Evolutionary conservation across 2,888 invertebrate genomes (phyloP).

Genomic region (Marasmarcha lunaedactyla): DNA sequence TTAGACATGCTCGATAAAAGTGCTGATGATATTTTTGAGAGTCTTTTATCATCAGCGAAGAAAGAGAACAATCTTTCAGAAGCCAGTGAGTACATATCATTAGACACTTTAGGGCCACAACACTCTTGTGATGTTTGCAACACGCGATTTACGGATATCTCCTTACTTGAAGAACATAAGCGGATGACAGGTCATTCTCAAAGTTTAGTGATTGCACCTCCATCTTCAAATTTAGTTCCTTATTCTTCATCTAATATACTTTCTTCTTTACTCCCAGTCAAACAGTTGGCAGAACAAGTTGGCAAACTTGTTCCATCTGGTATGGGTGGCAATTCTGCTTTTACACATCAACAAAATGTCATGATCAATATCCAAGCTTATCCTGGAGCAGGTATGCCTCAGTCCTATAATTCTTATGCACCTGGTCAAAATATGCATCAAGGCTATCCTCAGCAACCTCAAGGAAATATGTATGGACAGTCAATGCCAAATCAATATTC

Average conservation of each 20-base stretch:
- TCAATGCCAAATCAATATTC: conserved; percentile 40
- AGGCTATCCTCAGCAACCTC: conserved; percentile 33
- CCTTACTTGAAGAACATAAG: conserved; percentile 65
- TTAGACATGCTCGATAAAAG: conserved; percentile 54
- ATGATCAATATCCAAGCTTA: conserved; percentile 75
- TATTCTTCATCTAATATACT: conserved; percentile 42
- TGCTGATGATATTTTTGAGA: conserved; percentile 60
- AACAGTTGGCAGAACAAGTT: conserved; percentile 59
- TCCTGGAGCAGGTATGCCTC: conserved; percentile 63
- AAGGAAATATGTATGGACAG: conserved; percentile 52
- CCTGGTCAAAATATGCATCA: conserved; percentile 50
- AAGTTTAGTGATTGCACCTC: conserved; percentile 29
- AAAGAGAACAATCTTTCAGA: conserved; percentile 50
- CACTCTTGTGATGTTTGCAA: conserved; percentile 73
- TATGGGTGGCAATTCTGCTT: conserved; percentile 37
- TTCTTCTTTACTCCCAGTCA: conserved; percentile 52
- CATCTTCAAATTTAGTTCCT: conserved; percentile 40
- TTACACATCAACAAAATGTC: conserved; percentile 74
- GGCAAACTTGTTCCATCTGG: conserved; percentile 40
- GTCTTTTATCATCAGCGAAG: conserved; percentile 42
- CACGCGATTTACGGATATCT: conserved; percentile 68
- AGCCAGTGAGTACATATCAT: conserved; percentile 73
- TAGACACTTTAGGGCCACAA: conserved; percentile 72
- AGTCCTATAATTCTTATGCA: conserved; percentile 48
- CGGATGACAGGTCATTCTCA: conserved; percentile 69